Percentiles rank a stretch among this genome's conserved stretches.
Conservation (phyloP, 2,888 invertebrate genomes). For the Ichneumon xanthorius region DNA sequence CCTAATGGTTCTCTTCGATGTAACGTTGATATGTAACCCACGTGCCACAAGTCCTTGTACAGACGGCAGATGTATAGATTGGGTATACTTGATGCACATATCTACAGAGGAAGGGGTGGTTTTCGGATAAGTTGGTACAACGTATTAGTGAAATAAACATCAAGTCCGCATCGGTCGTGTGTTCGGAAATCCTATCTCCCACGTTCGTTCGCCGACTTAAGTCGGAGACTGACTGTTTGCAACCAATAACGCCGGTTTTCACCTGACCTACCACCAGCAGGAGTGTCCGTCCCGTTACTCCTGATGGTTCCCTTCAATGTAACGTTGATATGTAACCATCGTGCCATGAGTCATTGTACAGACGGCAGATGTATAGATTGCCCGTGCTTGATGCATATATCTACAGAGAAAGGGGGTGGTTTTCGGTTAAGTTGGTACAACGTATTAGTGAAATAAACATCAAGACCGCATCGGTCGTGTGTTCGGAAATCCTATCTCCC, state of each 20-base stretch:
- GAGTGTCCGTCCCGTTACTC: no score
- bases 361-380: not conserved
- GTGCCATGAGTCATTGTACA: not conserved
- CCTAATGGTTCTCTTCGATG: no score
- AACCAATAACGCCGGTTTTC: no score
- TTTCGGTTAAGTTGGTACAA: slow-evolving; percentile 19
- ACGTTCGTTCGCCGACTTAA: not conserved
- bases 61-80: no score
- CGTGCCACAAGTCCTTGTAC: no score
- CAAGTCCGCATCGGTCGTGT: slow-evolving; percentile 6
- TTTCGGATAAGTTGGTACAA: slow-evolving; percentile 20
- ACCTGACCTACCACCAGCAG: no score
- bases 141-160: slow-evolving; percentile 54
- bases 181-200: slow-evolving; percentile 4
- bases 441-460: slow-evolving; percentile 52
- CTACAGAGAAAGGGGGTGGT: not conserved
- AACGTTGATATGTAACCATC: no score
- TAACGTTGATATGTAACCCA: no score
- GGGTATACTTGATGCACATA: no score
- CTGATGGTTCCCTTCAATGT: no score
- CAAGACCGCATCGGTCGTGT: slow-evolving; percentile 4
- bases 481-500: slow-evolving; percentile 6
- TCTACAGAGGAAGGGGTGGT: not conserved
- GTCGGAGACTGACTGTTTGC: not conserved
- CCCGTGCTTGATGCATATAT: not conserved